A percentile compares a stretch with the other conserved stretches of the same genome.
phyloP scores from a whole-genome alignment of 2,888 invertebrate species.

The Adineta ricciae region DNA sequence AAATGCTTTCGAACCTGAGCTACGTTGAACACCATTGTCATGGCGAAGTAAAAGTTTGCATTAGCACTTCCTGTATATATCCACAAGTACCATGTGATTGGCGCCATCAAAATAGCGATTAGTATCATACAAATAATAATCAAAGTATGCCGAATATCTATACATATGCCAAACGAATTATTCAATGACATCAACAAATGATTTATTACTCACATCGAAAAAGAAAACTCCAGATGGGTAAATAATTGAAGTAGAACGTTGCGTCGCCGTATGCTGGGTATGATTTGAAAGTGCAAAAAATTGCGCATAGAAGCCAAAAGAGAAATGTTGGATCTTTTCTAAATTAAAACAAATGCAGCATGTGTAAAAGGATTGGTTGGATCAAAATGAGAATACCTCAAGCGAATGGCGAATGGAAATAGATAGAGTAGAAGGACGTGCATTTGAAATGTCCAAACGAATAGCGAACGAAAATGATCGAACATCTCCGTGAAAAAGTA shows the following conservation, averaged over 20 bases:
- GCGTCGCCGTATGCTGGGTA: conserved; percentile 93
- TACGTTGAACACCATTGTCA: conserved; percentile 61
- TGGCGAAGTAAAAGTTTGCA: conserved; percentile 98
- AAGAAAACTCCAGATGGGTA: conserved; percentile 81
- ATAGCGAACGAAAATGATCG: conserved; percentile 88
- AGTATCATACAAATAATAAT: conserved; percentile 80
- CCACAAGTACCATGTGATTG: conserved; percentile 95
- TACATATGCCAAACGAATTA: too few relatives aligned
- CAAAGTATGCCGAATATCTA: conserved; percentile 76
- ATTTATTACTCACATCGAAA: conserved; percentile 64
- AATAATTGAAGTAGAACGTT: conserved; percentile 73
- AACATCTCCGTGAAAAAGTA: conserved; percentile 99
- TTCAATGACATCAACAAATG: too few relatives aligned
- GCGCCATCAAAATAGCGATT: conserved; percentile 76
- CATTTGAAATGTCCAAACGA: conserved; percentile 89
- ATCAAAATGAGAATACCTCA: too few relatives aligned
- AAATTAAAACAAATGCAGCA: conserved; percentile 43
- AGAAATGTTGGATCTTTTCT: conserved; percentile 50
- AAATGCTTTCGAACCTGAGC: not conserved
- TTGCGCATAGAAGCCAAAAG: conserved; percentile 51
- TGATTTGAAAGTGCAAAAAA: conserved; percentile 84
- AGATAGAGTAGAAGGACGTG: conserved; percentile 77
- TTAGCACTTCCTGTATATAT: conserved; percentile 94
- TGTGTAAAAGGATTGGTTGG: too few relatives aligned
- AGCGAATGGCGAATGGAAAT: conserved; percentile 61